Base-by-base conservation (phyloP, 2,888 invertebrate species). In the Lacanobia oleracea region DNA sequence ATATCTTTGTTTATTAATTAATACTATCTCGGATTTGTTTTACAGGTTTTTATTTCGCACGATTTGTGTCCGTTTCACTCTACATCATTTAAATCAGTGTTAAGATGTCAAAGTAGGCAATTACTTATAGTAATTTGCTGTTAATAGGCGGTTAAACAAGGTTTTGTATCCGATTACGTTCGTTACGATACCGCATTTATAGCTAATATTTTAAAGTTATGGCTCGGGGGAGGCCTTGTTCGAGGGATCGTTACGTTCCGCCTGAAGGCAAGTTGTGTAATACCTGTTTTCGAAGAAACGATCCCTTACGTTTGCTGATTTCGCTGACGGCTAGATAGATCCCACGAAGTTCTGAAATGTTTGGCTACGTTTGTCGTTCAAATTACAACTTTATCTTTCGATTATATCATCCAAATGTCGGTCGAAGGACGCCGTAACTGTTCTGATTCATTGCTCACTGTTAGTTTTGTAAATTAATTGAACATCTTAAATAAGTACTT, bases 241-340 rank as follows among this genome's bases (percentile, higher is more conserved):
- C 83, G 77, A 73, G 78, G 63, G 73, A 83, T 85, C 88, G 84
- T 88, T 88, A 89, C 80, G 79, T 86, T 85, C 72, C 75, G 85
- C 79, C 85, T 70, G 79, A 72, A 83, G 84, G 83, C 88, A 83
- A 80, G 87, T 90, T 88, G 79, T 74, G 80, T 88, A 87, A 88
- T 85, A 86, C 85, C 83, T 87, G 81, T 80, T 80, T 84, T 80
- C 85, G 76, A 70, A 77, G 64, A 81, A 87, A 79, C 78, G 84
- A 87, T 85, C 88, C 87, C 84, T 88, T 84, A 84, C 83, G 78
- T 87, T 79, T 83, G 89, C 86, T 82, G 87, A 89, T 86, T 88
- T 86, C 69, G 75, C 83, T 79, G 81, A 81, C 73, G 77, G 82
- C 63, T 70, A 78, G 80, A 84, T 73, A 68, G 62, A 79, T 83